Base-by-base conservation (phyloP, 2,797 vertebrate species). In the Silurus lanzhouensis region DNA sequence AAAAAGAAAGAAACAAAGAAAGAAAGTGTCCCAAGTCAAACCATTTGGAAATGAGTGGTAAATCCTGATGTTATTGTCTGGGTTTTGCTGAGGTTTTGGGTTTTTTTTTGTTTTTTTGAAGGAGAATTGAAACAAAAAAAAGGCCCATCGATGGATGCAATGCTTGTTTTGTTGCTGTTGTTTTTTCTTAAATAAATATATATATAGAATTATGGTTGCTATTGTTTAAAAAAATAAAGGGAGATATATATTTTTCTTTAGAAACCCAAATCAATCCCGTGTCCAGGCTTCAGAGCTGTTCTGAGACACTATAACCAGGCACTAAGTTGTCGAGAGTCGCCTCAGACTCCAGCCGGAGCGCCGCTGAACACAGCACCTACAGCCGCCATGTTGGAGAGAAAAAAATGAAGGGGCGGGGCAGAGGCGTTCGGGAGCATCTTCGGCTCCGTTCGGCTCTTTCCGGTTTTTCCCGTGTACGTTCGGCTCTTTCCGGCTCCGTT, bases 21-120 rank as follows among this genome's bases (percentile, higher is more conserved):
- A 88, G 87, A 86, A 88, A 86, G 92, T 91, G 15, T 46, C 93
- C 22, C 9, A 48, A 80, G 22, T 96, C 96, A 97, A 94, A 97
- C 95, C 97, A 97, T 96, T 96, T 91, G 95, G 93, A 90, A 87
- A 92, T 94, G 92, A 95, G 89, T 92, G 95, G 87, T 86, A 86
- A 89, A 86, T 86, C 83, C 82, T 87, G 88, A 86, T 88, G 60
- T 27, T 27, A 91, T 87, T 89, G 89, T 93, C 86, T 93, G 90
- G 84, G 89, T 93, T 22, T 48, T 57, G 55, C 1, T 75, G n/a
- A 15, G 44, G 17, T 31, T 76, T 27, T 92, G 93, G 27, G 27
- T 27, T 27, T 27, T 27, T 27, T 27, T 27, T 27, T 71, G 77
- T 76, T 71, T 81, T 46, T 63, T 57, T 1, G 14, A 61, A 63